A percentile compares a stretch with the other conserved stretches of the same genome.
Evolutionary conservation across 2,113 vertebrate species (phyloP).

Genomic region (Leucopsar rothschildi): DNA sequence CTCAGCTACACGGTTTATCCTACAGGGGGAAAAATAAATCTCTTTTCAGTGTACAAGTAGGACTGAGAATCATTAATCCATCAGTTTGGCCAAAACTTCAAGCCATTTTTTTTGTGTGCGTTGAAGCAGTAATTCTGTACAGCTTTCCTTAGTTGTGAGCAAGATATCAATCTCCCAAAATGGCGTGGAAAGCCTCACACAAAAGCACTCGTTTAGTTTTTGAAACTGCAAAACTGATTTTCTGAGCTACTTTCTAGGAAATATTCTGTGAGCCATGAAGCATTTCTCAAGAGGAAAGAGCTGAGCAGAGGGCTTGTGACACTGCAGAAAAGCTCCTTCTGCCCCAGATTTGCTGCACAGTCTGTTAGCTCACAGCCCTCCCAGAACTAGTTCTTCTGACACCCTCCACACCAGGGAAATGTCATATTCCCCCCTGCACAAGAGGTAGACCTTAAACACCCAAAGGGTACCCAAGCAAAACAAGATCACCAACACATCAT

Average conservation of each 20-base stretch:
- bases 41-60: background rate
- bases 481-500: rapidly evolving
- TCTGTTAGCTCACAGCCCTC: background rate
- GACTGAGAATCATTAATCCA: background rate
- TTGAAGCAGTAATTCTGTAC: background rate
- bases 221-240: background rate
- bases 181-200: background rate
- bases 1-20: background rate
- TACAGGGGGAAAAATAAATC: background rate
- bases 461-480: background rate
- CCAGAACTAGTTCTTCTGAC: background rate
- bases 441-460: background rate
- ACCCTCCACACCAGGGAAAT: background rate
- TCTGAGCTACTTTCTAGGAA: background rate
- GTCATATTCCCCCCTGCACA: background rate
- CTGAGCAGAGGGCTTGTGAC: background rate
- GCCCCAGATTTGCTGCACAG: background rate
- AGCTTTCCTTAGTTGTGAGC: background rate
- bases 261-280: background rate
- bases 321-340: background rate
- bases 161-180: background rate
- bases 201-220: background rate
- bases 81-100: background rate
- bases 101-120: background rate
- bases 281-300: background rate